A percentile compares a stretch with the other conserved stretches of the same genome.
Conservation (phyloP, 2,797 vertebrate species). For the Apogon talboti region DNA sequence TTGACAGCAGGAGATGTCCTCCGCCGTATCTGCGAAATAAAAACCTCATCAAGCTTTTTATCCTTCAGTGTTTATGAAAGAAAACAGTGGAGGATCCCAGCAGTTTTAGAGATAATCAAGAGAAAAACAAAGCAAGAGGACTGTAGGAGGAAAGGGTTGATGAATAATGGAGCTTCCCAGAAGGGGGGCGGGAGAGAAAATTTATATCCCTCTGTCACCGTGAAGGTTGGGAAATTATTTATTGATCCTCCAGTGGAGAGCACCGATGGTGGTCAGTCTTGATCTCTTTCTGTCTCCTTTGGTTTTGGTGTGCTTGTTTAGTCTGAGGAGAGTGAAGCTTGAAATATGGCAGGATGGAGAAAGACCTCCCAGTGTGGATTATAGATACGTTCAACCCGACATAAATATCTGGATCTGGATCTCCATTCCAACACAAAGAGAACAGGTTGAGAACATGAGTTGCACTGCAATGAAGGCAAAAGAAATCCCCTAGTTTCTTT, state of each 20-base stretch:
- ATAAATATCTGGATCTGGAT: conserved; percentile 4
- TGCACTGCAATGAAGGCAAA: conserved; percentile 17
- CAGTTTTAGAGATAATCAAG: conserved; percentile 45
- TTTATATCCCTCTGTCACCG: conserved; percentile 48
- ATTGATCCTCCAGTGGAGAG: conserved; percentile 57
- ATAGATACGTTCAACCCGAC: conserved; percentile 16
- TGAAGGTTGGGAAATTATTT: conserved; percentile 69
- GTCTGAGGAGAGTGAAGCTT: conserved; percentile 17
- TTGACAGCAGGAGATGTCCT: not conserved
- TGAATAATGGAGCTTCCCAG: conserved; percentile 51
- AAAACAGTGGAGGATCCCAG: conserved; percentile 1
- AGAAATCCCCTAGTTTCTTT: conserved; percentile 2
- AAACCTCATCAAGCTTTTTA: not conserved
- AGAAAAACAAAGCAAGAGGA: conserved; percentile 20
- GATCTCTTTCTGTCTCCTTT: conserved; percentile 25
- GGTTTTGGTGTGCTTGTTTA: conserved; percentile 36
- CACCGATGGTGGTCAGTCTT: conserved; percentile 41
- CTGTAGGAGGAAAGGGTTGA: conserved; percentile 27
- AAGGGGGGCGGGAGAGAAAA: conserved; percentile 26
- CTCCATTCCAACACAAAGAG: not conserved
- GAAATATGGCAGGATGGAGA: conserved; percentile 40
- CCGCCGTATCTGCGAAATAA: not conserved
- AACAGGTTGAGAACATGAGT: not conserved
- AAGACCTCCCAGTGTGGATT: conserved; percentile 28
- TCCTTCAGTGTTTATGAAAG: conserved; percentile 9